A percentile compares a stretch with the other conserved stretches of the same genome.
phyloP scores from a whole-genome alignment of 2,113 vertebrate species.

The Panthera tigris region DNA sequence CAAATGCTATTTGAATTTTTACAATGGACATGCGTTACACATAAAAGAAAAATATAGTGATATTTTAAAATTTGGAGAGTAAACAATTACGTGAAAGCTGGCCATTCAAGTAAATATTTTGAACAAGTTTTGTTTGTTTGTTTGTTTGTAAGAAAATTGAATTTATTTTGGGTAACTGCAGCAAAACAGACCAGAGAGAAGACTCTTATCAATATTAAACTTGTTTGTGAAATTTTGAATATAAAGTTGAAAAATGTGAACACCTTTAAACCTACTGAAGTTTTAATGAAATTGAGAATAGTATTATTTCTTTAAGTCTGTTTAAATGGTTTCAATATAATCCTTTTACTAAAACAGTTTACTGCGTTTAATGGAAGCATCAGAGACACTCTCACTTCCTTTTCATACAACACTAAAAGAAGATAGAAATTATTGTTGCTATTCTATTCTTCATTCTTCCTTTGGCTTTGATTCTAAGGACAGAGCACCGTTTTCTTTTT shows the following conservation, averaged over 20 bases:
- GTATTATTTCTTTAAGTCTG: constrained; percentile 7
- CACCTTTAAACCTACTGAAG: neutral
- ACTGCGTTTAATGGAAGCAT: constrained; percentile 48
- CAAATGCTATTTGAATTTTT: neutral
- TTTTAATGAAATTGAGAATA: constrained; percentile 48
- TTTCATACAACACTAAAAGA: constrained; percentile 32
- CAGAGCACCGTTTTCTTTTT: constrained; percentile 81
- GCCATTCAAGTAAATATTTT: neutral
- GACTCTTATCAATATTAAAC: neutral
- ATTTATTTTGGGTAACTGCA: neutral
- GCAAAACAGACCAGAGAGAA: neutral
- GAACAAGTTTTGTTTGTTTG: neutral
- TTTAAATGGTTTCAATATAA: constrained; percentile 36
- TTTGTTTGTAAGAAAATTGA: neutral
- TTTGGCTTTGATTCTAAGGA: constrained; percentile 81
- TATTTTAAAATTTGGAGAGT: neutral
- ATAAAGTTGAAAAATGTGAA: constrained; percentile 28
- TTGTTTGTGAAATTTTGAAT: neutral
- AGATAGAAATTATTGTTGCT: constrained; percentile 64
- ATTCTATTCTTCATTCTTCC: constrained; percentile 67
- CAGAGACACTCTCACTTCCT: constrained; percentile 64
- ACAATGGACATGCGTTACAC: neutral
- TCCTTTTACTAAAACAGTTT: neutral
- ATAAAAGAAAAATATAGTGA: neutral
- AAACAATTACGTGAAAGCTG: neutral